These are phyloP conservation scores for Caenorhabditis sp. DNA, from an alignment of 2,888 invertebrate genomes.

Conservation along the genomic window DNA sequence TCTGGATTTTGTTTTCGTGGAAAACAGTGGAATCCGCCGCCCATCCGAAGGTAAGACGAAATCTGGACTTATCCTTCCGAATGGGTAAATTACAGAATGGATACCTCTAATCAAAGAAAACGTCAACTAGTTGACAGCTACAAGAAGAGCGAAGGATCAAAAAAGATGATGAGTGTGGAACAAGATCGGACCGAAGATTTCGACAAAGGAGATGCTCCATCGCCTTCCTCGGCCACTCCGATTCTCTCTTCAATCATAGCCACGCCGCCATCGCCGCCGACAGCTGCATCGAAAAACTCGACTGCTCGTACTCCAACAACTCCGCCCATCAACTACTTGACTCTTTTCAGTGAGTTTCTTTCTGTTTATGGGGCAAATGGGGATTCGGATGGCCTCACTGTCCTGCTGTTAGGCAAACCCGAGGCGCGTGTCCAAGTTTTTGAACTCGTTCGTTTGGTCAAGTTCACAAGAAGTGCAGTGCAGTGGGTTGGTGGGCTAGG, in stretches of 20 bases:
- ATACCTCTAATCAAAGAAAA: slow-evolving; percentile 29
- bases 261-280: slow-evolving; percentile 6
- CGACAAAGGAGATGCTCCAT: slow-evolving; percentile 11
- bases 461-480: no score
- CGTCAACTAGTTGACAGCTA: slow-evolving; percentile 6
- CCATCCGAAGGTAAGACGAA: not conserved
- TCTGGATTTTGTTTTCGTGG: not conserved
- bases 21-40: not conserved
- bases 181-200: not conserved
- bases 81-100: slow-evolving; percentile 25
- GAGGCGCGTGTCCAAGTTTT: no score
- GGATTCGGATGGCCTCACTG: no score
- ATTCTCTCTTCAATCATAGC: slow-evolving; percentile 21
- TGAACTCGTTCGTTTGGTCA: no score
- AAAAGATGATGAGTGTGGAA: not conserved
- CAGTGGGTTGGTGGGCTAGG: no score
- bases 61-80: not conserved
- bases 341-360: slow-evolving; percentile 33
- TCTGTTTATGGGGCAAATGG: not conserved
- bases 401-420: no score
- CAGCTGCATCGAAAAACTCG: slow-evolving; percentile 3
- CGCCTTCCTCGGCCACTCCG: not conserved
- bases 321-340: slow-evolving; percentile 22
- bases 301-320: not conserved
- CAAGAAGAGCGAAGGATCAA: not conserved